A percentile compares a stretch with the other conserved stretches of the same genome.
phyloP scores from a whole-genome alignment of 2,888 invertebrate genomes.

The Volucella inanis region DNA sequence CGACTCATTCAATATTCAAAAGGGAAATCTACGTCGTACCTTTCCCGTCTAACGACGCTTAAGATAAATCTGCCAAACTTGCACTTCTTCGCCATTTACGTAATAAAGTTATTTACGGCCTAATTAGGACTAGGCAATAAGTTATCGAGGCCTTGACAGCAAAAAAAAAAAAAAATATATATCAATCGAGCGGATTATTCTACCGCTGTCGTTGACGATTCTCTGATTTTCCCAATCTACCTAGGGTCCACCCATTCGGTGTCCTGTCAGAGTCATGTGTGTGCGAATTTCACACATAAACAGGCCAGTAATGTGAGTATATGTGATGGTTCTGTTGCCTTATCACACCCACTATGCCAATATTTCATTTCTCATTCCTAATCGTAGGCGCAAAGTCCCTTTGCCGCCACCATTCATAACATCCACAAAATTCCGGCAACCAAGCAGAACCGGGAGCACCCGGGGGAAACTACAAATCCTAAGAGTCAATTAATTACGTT shows the following conservation, averaged over 20 bases:
- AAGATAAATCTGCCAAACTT: slow-evolving; percentile 7
- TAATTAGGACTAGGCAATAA: slow-evolving; percentile 29
- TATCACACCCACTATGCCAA: neutral
- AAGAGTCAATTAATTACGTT: slow-evolving; percentile 64
- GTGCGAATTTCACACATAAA: slow-evolving; percentile 12
- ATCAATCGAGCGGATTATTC: slow-evolving; percentile 7
- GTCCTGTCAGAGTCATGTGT: slow-evolving; percentile 45
- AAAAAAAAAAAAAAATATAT: slow-evolving; percentile 14
- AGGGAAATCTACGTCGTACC: slow-evolving; percentile 3
- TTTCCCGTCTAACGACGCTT: neutral
- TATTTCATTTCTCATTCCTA: slow-evolving; percentile 4
- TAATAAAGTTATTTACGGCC: slow-evolving; percentile 45
- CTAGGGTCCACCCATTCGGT: slow-evolving; percentile 42
- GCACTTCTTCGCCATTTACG: slow-evolving; percentile 17
- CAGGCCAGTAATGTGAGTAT: neutral
- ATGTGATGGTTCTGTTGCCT: neutral
- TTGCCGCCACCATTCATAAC: slow-evolving; percentile 34
- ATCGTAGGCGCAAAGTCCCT: slow-evolving; percentile 1
- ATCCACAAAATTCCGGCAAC: slow-evolving; percentile 5
- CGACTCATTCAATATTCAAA: slow-evolving; percentile 18
- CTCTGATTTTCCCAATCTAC: neutral
- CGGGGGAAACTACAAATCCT: slow-evolving; percentile 39
- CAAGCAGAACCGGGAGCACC: too few species aligned
- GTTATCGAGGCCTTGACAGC: slow-evolving; percentile 2
- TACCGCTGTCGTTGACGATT: neutral